phyloP scores from a whole-genome alignment of 2,113 vertebrate species.

The Callipepla californica region DNA sequence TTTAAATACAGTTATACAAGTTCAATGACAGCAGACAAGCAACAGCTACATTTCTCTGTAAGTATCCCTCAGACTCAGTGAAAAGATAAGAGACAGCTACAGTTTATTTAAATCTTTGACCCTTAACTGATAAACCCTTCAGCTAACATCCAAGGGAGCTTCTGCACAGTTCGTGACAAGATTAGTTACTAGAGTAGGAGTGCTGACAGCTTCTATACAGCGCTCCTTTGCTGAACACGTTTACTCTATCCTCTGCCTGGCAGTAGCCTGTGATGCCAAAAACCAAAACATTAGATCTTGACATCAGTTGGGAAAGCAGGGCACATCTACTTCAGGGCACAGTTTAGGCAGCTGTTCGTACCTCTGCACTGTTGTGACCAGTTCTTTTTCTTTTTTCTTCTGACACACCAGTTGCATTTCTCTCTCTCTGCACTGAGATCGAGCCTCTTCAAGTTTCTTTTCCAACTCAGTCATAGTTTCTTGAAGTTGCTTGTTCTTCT shows the following conservation, averaged over 20 bases:
- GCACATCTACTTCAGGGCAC: neutral
- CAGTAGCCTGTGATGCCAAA: neutral
- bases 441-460: slow-evolving; percentile 81
- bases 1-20: neutral
- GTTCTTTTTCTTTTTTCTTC: slow-evolving; percentile 89
- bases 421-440: slow-evolving; percentile 82
- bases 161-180: neutral
- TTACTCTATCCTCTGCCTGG: neutral
- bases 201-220: neutral
- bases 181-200: neutral
- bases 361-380: slow-evolving; percentile 92
- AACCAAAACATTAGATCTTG: neutral
- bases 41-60: neutral
- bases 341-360: slow-evolving; percentile 60
- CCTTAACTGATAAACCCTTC: neutral
- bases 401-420: slow-evolving; percentile 86
- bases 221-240: neutral
- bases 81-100: neutral
- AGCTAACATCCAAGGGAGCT: neutral
- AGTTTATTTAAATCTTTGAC: neutral
- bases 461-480: slow-evolving; percentile 79
- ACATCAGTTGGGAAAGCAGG: neutral
- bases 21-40: neutral
- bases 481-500: slow-evolving; percentile 84
- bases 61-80: neutral